A percentile compares a stretch with the other conserved stretches of the same genome.
These are phyloP conservation scores for Lacerta agilis DNA, from an alignment of 2,797 vertebrate species.

Conservation along the genomic window DNA sequence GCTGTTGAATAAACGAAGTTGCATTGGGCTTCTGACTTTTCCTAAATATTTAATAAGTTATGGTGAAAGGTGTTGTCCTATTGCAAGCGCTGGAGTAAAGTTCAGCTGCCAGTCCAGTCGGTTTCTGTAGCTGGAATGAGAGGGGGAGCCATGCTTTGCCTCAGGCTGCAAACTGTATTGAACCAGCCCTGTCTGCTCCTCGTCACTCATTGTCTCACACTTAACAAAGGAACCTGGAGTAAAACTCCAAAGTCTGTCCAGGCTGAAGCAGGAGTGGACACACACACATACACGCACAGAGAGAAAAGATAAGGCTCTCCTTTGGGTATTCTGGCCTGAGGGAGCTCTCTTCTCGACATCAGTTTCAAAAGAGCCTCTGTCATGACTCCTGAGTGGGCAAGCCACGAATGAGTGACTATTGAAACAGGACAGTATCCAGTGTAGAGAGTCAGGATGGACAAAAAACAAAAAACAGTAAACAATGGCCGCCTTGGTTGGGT, in stretches of 20 bases:
- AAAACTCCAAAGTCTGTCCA: background rate
- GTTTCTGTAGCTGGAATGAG: too few species aligned
- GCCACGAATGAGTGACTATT: background rate
- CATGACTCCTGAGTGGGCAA: background rate
- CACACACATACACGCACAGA: too few species aligned
- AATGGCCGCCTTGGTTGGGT: background rate
- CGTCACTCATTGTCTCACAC: background rate
- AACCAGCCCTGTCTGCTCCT: background rate
- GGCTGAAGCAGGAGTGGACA: too few species aligned
- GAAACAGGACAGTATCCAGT: background rate
- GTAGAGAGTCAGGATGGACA: background rate
- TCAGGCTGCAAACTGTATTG: too few species aligned
- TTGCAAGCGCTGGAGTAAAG: too few species aligned
- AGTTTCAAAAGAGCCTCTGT: background rate
- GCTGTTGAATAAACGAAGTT: too few species aligned
- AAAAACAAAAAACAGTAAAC: background rate
- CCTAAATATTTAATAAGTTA: too few species aligned
- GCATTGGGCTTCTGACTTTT: too few species aligned
- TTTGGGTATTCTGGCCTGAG: background rate
- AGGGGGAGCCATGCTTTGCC: too few species aligned
- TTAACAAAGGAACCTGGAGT: background rate
- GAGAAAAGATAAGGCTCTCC: background rate
- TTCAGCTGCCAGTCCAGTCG: too few species aligned
- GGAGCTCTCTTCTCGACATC: background rate
- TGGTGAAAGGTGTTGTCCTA: too few species aligned